A percentile compares a stretch with the other conserved stretches of the same genome.
Conservation (phyloP, 2,797 vertebrate species). For the Micromesistius poutassou region DNA sequence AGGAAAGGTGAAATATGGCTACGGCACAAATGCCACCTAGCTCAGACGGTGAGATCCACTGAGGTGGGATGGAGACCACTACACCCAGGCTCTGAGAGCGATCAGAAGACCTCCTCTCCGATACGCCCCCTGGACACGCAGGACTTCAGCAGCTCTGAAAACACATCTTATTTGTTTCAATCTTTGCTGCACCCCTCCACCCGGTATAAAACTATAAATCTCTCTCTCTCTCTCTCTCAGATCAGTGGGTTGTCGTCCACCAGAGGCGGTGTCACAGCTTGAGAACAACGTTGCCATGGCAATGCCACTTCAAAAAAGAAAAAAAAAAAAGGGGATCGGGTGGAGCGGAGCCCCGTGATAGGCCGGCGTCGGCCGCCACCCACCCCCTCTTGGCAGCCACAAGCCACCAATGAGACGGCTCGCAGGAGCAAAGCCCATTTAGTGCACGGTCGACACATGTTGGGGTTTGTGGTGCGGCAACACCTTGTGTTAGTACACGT, state of each 20-base stretch:
- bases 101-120: not conserved
- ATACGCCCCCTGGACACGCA: not conserved
- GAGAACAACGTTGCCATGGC: conserved; percentile 57
- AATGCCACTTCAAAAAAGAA: conserved; percentile 30
- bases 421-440: not conserved
- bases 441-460: conserved; percentile 4
- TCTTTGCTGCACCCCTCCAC: not conserved
- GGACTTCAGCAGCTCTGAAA: not conserved
- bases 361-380: conserved; percentile 7
- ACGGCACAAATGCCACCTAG: not conserved
- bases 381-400: conserved; percentile 4
- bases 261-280: conserved; percentile 43
- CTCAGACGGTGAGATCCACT: not conserved
- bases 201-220: not conserved
- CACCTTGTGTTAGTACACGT: conserved; percentile 1
- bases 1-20: not conserved
- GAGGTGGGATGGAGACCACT: not conserved
- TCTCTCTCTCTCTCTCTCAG: not conserved
- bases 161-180: not conserved
- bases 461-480: conserved; percentile 5
- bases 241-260: conserved; percentile 50
- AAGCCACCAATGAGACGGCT: not conserved
- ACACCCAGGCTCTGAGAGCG: not conserved
- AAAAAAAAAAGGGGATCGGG: not conserved
- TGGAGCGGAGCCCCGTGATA: not conserved